Evolutionary conservation across 2,113 vertebrate genomes (phyloP).

Genomic region (Pavo muticus): DNA sequence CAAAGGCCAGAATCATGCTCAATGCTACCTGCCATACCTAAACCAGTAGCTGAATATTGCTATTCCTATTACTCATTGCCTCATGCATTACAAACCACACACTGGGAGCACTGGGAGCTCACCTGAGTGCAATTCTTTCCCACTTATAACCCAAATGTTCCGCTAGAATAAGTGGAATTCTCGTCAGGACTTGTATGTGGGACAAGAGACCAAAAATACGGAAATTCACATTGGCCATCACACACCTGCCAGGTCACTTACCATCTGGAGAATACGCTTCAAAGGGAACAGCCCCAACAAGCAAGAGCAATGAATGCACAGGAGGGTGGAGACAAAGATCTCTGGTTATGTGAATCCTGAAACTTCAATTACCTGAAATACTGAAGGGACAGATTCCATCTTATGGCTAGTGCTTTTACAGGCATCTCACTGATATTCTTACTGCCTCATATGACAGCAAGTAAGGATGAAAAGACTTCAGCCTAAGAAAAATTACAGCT

Average conservation of each 20-base stretch:
- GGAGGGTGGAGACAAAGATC: not conserved
- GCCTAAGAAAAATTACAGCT: not conserved
- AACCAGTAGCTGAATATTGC: not conserved
- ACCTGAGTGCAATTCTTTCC: not conserved
- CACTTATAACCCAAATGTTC: not conserved
- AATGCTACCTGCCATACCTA: not conserved
- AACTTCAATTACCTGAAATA: not conserved
- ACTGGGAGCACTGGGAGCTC: not conserved
- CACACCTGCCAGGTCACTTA: not conserved
- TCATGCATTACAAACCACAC: not conserved
- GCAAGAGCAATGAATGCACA: not conserved
- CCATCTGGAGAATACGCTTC: not conserved
- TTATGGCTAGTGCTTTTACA: not conserved
- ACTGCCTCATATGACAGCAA: not conserved
- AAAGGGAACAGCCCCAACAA: not conserved
- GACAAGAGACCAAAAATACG: not conserved
- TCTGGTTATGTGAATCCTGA: not conserved
- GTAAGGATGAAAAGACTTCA: not conserved
- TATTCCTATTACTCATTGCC: not conserved
- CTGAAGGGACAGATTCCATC: not conserved
- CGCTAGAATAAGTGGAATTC: not conserved
- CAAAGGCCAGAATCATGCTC: not conserved
- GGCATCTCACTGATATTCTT: not conserved
- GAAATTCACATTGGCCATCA: not conserved
- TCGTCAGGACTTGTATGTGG: not conserved